phyloP scores from a whole-genome alignment of 2,888 invertebrate genomes.

The Anodontia alba region DNA sequence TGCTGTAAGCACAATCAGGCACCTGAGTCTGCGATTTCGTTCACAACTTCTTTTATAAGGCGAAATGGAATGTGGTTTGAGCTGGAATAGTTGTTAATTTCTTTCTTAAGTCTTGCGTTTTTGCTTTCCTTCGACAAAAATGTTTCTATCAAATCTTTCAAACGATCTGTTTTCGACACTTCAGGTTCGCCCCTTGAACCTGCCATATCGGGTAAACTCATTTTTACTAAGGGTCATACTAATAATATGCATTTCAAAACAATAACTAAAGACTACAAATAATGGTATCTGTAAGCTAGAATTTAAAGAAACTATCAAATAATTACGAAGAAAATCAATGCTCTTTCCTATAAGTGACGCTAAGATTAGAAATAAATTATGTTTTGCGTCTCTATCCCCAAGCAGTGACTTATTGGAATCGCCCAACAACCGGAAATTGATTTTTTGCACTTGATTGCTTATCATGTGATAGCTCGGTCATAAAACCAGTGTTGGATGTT shows the following conservation, averaged over 20 bases:
- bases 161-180: constrained; percentile 40
- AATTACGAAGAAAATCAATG: no score
- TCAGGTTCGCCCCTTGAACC: constrained; percentile 29
- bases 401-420: no score
- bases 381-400: no score
- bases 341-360: no score
- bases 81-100: constrained; percentile 29
- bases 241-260: no score
- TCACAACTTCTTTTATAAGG: constrained; percentile 42
- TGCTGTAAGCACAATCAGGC: constrained; percentile 9
- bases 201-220: not conserved
- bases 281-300: no score
- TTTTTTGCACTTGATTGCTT: not conserved
- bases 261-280: no score
- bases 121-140: constrained; percentile 21
- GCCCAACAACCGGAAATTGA: not conserved
- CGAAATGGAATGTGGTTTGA: constrained; percentile 48
- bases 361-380: no score
- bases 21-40: constrained; percentile 54
- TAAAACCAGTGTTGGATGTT: no score
- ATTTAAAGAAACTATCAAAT: no score
- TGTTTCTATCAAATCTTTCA: constrained; percentile 31
- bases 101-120: constrained; percentile 30
- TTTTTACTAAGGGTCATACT: no score
- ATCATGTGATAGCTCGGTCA: no score